phyloP scores from a whole-genome alignment of 2,797 vertebrate species.

The Molossus molossus region DNA sequence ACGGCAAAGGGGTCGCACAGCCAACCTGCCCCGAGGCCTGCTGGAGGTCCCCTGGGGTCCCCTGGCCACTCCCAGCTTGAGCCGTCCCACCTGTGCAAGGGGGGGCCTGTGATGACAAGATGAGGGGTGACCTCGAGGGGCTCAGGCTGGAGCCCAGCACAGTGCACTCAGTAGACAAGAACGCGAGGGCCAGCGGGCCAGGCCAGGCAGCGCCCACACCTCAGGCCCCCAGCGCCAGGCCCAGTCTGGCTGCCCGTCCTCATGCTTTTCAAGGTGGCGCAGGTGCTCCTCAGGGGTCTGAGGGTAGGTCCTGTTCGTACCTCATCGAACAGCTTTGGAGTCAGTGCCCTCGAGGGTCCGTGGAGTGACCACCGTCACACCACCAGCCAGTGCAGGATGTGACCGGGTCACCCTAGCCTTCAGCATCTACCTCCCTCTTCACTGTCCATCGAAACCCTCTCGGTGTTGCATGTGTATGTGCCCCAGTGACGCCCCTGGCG shows the following conservation, averaged over 20 bases:
- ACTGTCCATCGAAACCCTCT: fast-evolving
- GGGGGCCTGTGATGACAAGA: fast-evolving
- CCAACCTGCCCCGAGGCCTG: fast-evolving
- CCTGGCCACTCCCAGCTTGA: not conserved
- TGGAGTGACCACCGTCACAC: fast-evolving
- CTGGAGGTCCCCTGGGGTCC: not conserved
- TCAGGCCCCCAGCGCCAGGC: fast-evolving
- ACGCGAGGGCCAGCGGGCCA: fast-evolving
- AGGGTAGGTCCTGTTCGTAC: too few species aligned
- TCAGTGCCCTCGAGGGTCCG: fast-evolving
- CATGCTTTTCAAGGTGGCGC: not conserved
- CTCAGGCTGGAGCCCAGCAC: fast-evolving
- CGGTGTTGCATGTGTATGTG: fast-evolving
- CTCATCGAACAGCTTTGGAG: not conserved
- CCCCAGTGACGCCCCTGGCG: too few species aligned
- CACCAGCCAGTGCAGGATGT: fast-evolving
- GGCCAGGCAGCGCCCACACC: too few species aligned
- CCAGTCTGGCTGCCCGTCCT: not conserved
- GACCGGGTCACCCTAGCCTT: fast-evolving
- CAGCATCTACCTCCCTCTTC: fast-evolving
- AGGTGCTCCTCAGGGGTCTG: not conserved
- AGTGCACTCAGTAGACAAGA: fast-evolving
- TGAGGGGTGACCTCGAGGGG: fast-evolving
- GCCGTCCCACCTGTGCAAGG: not conserved
- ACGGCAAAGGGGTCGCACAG: fast-evolving